These are phyloP conservation scores for Lepidothrix coronata DNA, from an alignment of 2,113 vertebrate species.

Conservation along the genomic window DNA sequence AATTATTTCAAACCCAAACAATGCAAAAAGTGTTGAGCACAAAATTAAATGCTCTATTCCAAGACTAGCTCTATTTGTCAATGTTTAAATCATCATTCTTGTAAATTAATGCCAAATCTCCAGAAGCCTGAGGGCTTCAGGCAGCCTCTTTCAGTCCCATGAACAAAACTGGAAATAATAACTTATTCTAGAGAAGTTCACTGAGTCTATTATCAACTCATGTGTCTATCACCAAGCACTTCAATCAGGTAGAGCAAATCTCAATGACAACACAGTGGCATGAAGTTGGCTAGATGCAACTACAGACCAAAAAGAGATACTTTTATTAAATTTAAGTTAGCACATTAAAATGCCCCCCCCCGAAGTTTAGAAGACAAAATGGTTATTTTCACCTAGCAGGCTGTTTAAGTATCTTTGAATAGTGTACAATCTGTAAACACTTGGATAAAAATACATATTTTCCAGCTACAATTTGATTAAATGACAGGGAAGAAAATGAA, in stretches of 20 bases:
- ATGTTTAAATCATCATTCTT: not conserved
- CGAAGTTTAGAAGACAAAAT: not conserved
- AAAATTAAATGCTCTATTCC: not conserved
- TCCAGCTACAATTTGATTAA: not conserved
- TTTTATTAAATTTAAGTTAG: not conserved
- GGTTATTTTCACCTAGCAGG: not conserved
- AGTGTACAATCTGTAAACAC: not conserved
- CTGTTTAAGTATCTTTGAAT: not conserved
- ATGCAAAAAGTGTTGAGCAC: not conserved
- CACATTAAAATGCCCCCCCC: not conserved
- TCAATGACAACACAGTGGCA: not conserved
- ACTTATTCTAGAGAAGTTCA: not conserved
- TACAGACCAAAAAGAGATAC: not conserved
- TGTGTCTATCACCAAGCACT: not conserved
- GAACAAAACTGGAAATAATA: not conserved
- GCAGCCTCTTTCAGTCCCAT: not conserved
- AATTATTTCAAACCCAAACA: not conserved
- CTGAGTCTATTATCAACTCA: not conserved
- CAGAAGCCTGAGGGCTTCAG: not conserved
- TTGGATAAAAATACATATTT: not conserved
- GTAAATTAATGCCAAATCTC: not conserved
- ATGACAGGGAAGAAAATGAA: not conserved
- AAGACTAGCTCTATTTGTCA: not conserved
- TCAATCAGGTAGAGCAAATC: not conserved
- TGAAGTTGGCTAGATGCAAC: not conserved